Evolutionary conservation across 2,797 vertebrate genomes (phyloP).

Genomic region (Synaphobranchus kaupii): DNA sequence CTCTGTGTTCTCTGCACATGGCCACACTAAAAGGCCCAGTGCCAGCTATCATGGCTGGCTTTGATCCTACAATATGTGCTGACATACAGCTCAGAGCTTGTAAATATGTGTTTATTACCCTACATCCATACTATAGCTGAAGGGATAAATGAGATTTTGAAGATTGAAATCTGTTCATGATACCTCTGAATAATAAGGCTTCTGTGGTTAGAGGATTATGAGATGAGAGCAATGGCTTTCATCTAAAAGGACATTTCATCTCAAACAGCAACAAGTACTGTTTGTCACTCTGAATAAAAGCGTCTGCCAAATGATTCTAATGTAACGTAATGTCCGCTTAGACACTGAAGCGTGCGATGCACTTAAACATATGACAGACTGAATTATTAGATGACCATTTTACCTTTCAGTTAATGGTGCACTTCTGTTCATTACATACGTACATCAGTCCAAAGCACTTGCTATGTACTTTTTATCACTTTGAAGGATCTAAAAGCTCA

Average conservation of each 20-base stretch:
- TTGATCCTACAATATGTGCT: constrained; percentile 53
- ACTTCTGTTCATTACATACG: neutral
- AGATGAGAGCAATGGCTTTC: neutral
- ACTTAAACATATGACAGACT: no score
- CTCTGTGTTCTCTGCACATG: constrained; percentile 63
- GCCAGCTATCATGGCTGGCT: constrained; percentile 48
- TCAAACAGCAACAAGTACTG: neutral
- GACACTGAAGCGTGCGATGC: no score
- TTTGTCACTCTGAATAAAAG: no score
- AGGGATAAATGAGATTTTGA: neutral
- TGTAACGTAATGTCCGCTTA: no score
- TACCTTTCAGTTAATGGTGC: no score
- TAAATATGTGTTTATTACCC: constrained; percentile 45
- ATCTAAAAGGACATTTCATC: neutral
- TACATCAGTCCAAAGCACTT: neutral
- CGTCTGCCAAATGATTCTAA: no score
- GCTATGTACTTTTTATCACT: neutral
- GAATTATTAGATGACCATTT: no score
- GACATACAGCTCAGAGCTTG: constrained; percentile 39
- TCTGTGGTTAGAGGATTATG: neutral
- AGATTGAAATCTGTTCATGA: neutral
- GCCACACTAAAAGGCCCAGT: constrained; percentile 54
- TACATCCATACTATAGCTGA: neutral
- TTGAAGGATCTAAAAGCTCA: neutral
- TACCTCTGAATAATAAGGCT: neutral